A percentile compares a stretch with the other conserved stretches of the same genome.
These are phyloP conservation scores for Agonopterix alstromeriana DNA, from an alignment of 2,888 invertebrate species.

Conservation along the genomic window DNA sequence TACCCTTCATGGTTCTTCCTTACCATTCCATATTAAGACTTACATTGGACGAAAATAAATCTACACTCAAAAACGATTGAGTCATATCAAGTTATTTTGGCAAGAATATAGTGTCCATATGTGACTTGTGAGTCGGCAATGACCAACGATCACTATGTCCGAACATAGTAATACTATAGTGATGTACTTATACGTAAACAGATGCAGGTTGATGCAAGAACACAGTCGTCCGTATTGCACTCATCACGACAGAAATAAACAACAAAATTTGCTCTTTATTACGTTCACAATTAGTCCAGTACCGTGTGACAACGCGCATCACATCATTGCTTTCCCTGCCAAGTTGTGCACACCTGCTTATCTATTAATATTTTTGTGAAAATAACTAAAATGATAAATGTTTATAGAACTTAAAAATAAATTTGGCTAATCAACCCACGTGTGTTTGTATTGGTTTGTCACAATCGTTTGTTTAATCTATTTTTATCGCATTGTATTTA, in stretches of 20 bases:
- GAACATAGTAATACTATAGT: neutral
- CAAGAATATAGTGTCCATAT: conserved; percentile 39
- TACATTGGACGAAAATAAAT: conserved; percentile 43
- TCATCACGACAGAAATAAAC: conserved; percentile 41
- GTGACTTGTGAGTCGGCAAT: conserved; percentile 32
- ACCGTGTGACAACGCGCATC: conserved; percentile 24
- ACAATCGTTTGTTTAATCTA: neutral
- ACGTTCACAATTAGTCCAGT: conserved; percentile 62
- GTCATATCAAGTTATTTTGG: conserved; percentile 52
- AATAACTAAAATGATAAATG: conserved; percentile 33
- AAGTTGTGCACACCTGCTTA: conserved; percentile 63
- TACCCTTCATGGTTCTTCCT: neutral
- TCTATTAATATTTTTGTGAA: conserved; percentile 72
- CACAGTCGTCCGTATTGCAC: conserved; percentile 14
- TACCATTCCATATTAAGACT: conserved; percentile 40
- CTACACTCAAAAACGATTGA: conserved; percentile 34
- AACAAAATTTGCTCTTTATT: conserved; percentile 35
- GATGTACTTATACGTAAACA: conserved; percentile 15
- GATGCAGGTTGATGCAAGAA: conserved; percentile 11
- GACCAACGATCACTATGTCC: conserved; percentile 30
- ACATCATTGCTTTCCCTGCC: conserved; percentile 52
- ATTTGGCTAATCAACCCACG: neutral
- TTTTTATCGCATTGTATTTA: too few relatives aligned
- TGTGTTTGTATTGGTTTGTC: neutral
- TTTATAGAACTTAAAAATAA: neutral